These are phyloP conservation scores for Phainopepla nitens DNA, from an alignment of 2,113 vertebrate species.

Conservation along the genomic window DNA sequence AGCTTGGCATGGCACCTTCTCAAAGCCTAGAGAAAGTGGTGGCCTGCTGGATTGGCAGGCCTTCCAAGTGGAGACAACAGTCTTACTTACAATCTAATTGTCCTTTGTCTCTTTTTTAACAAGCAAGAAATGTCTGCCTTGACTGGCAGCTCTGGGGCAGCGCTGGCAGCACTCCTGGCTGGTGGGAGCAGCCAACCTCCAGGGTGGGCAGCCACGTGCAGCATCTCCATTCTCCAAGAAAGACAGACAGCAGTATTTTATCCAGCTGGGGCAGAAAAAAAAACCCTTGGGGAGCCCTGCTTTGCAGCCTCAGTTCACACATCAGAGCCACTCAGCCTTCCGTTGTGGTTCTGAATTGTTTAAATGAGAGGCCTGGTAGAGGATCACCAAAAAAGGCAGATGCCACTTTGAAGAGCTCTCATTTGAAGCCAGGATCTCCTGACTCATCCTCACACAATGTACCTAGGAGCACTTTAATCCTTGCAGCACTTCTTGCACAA, in stretches of 20 bases:
- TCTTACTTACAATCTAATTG: background rate
- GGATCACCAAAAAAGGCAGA: background rate
- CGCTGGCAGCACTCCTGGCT: background rate
- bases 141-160: background rate
- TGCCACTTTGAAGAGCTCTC: background rate
- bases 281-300: background rate
- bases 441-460: background rate
- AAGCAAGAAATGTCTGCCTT: background rate
- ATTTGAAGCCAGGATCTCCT: background rate
- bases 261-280: background rate
- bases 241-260: background rate
- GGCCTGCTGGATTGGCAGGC: background rate
- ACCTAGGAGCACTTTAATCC: background rate
- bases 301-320: background rate
- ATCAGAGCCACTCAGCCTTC: background rate
- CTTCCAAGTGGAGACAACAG: background rate
- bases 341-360: background rate
- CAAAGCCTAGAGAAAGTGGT: background rate
- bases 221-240: background rate
- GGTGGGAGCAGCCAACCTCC: background rate
- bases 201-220: background rate
- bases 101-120: background rate
- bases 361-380: background rate
- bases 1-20: background rate
- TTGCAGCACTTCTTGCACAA: background rate